A percentile compares a stretch with the other conserved stretches of the same genome.
These are phyloP conservation scores for Odontamblyopus rebecca DNA, from an alignment of 2,797 vertebrate species.

Conservation along the genomic window DNA sequence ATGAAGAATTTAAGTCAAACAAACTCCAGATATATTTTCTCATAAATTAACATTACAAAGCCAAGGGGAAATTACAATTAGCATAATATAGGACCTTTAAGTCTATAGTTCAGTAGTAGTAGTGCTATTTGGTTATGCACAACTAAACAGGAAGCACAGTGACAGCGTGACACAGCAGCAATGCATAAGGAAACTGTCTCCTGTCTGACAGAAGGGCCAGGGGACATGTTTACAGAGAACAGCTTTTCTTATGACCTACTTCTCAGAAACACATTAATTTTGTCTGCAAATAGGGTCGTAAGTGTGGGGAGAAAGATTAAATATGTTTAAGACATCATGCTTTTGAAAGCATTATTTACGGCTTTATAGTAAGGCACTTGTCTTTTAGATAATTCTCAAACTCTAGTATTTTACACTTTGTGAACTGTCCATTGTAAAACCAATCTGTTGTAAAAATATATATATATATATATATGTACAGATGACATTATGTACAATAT, in stretches of 20 bases:
- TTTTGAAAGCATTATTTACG: not conserved
- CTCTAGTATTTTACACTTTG: not conserved
- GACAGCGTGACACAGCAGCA: constrained; percentile 44
- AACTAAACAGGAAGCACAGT: constrained; percentile 31
- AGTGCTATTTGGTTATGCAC: constrained; percentile 5
- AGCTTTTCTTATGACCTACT: constrained; percentile 33
- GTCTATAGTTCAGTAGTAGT: not conserved
- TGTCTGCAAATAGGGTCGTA: constrained; percentile 13
- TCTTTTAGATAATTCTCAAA: not conserved
- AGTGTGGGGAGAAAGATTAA: not conserved
- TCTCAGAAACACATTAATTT: constrained; percentile 35
- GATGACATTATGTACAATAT: not conserved
- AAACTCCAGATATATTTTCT: not conserved
- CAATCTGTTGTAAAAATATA: not conserved
- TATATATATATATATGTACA: not conserved
- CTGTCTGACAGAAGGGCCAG: constrained; percentile 33
- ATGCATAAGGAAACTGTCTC: constrained; percentile 22
- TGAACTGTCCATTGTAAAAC: not conserved
- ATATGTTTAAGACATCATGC: not conserved
- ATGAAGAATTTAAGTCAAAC: not conserved
- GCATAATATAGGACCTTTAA: constrained; percentile 2
- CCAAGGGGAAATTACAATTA: not conserved
- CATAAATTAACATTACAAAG: not conserved
- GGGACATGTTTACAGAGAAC: constrained; percentile 27
- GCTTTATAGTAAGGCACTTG: constrained; percentile 31